Conservation (phyloP, 1,140 invertebrate genomes). For the Teleopsis dalmanni region DNA sequence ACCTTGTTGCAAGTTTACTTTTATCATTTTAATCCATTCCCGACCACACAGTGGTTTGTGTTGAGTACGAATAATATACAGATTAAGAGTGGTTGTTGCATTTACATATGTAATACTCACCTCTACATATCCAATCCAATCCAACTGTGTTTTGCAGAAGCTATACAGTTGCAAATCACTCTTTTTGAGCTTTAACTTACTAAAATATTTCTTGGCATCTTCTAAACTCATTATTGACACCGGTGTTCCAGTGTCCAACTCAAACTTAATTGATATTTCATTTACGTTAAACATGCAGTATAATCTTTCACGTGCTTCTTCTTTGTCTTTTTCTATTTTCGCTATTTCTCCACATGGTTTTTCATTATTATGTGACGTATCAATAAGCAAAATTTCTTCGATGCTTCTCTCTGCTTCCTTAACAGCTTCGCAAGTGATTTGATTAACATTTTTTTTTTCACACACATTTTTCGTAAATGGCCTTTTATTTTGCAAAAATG, state of each 20-base stretch:
- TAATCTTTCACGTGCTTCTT: background rate
- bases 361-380: background rate
- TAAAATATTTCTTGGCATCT: slow-evolving; percentile 1
- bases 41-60: too few relatives aligned
- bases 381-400: too few relatives aligned
- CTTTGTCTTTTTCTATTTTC: background rate
- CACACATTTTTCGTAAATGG: background rate
- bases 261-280: background rate
- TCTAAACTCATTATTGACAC: slow-evolving; percentile 2
- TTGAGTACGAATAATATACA: too few relatives aligned
- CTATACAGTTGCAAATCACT: background rate
- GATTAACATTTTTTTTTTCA: too few relatives aligned
- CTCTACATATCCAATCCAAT: too few relatives aligned
- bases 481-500: background rate
- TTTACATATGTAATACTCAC: too few relatives aligned
- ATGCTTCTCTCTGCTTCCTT: too few relatives aligned
- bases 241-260: slow-evolving; percentile 1
- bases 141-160: background rate
- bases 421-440: too few relatives aligned
- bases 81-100: too few relatives aligned
- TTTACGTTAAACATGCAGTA: background rate
- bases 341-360: background rate
- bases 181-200: background rate
- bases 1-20: too few relatives aligned
- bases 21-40: too few relatives aligned